A percentile compares a stretch with the other conserved stretches of the same genome.
Conservation (phyloP, 2,797 vertebrate species). For the Gallinago nigripennis region DNA sequence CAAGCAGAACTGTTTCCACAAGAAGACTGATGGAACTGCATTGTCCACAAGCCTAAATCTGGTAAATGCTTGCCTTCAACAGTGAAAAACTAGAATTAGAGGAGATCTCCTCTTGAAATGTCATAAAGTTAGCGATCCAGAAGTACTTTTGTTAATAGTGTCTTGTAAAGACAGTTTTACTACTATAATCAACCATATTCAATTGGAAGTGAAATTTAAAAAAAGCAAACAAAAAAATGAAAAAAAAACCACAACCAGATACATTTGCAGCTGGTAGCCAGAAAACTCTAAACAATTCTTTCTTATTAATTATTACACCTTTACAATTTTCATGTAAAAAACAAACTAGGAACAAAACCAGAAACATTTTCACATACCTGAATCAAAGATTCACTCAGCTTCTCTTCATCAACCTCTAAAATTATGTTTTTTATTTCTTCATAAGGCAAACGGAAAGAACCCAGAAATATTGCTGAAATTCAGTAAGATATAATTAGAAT, state of each 20-base stretch:
- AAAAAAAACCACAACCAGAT: too few species aligned
- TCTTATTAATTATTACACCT: not conserved
- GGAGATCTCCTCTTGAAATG: not conserved
- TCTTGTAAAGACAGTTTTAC: not conserved
- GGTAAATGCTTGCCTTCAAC: not conserved
- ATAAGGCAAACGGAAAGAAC: conserved; percentile 97
- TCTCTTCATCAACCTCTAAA: conserved; percentile 91
- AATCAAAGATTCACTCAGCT: conserved; percentile 94
- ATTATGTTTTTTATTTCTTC: conserved; percentile 95
- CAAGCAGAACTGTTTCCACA: not conserved
- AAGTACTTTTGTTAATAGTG: not conserved
- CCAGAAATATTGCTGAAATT: conserved; percentile 95
- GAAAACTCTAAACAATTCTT: not conserved
- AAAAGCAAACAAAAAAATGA: not conserved
- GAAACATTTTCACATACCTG: conserved; percentile 82
- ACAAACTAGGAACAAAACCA: fast-evolving
- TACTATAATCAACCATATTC: too few species aligned
- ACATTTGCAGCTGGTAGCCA: not conserved
- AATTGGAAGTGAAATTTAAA: not conserved
- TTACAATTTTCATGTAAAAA: not conserved
- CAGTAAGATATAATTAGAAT: conserved; percentile 13
- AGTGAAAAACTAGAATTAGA: not conserved
- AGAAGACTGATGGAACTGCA: not conserved
- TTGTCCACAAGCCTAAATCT: not conserved
- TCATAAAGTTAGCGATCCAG: not conserved